Evolutionary conservation across 2,888 invertebrate species (phyloP).

Genomic region (Torymus texanus): DNA sequence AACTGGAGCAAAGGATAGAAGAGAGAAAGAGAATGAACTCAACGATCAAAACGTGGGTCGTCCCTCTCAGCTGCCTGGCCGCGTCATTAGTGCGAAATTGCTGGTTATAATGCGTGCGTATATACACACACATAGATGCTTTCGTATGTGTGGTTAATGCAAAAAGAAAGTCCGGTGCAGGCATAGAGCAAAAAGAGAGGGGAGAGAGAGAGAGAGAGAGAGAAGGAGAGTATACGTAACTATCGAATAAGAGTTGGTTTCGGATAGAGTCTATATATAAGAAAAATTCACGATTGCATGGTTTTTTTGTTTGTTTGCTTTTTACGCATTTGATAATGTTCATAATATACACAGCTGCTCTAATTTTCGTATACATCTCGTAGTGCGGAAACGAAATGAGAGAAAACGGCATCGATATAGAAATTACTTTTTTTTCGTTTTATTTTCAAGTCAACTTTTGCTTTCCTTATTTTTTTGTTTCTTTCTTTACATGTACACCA

Average conservation of each 20-base stretch:
- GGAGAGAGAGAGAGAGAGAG: conserved; percentile 14
- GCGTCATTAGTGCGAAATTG: conserved; percentile 33
- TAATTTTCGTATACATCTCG: conserved; percentile 16
- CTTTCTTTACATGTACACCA: conserved; percentile 24
- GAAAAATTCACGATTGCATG: conserved; percentile 14
- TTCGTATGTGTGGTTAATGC: neutral
- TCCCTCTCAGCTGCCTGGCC: conserved; percentile 24
- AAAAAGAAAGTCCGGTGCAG: conserved; percentile 19
- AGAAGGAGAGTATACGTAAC: conserved; percentile 2
- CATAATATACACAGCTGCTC: conserved; percentile 29
- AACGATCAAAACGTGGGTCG: conserved; percentile 17
- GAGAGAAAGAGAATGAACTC: neutral
- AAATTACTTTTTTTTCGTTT: conserved; percentile 12
- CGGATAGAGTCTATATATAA: neutral
- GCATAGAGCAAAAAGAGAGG: neutral
- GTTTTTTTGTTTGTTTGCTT: conserved; percentile 6
- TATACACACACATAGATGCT: neutral
- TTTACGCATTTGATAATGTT: conserved; percentile 12
- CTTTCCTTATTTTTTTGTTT: neutral
- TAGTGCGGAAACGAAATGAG: conserved; percentile 32
- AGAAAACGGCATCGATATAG: conserved; percentile 30
- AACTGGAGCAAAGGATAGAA: conserved; percentile 1
- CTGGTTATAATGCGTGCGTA: neutral
- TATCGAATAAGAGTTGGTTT: no score
- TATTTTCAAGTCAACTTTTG: neutral